phyloP scores from a whole-genome alignment of 2,113 vertebrate genomes.

The Dipodomys spectabilis region DNA sequence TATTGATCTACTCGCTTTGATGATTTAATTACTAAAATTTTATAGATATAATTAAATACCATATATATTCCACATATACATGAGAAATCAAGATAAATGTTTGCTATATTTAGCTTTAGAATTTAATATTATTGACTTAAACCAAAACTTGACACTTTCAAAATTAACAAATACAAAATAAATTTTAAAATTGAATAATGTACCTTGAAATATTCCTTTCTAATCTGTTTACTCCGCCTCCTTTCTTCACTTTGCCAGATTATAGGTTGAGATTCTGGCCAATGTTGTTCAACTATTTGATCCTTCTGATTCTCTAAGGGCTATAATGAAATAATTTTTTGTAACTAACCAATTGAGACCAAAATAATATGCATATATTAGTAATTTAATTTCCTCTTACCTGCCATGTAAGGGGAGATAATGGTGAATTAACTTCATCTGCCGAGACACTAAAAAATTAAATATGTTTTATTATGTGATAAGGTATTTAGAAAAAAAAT shows the following conservation, averaged over 20 bases:
- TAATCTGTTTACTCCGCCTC: conserved; percentile 94
- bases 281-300: conserved; percentile 90
- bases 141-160: conserved; percentile 16
- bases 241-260: conserved; percentile 96
- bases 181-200: conserved; percentile 41
- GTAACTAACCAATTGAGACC: conserved; percentile 37
- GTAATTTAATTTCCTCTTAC: conserved; percentile 82
- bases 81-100: conserved; percentile 42
- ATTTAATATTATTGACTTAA: conserved; percentile 34
- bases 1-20: conserved; percentile 24
- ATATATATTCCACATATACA: not conserved
- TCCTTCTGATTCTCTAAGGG: conserved; percentile 90
- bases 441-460: conserved; percentile 89
- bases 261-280: conserved; percentile 93
- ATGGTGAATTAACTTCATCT: conserved; percentile 92
- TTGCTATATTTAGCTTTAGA: conserved; percentile 8
- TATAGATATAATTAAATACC: not conserved
- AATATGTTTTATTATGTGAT: conserved; percentile 68
- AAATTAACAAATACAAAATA: conserved; percentile 40
- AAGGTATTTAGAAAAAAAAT: conserved; percentile 49
- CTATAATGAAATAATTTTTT: conserved; percentile 76
- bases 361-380: not conserved
- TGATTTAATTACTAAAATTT: conserved; percentile 6
- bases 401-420: conserved; percentile 91
- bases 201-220: conserved; percentile 98